A percentile compares a stretch with the other conserved stretches of the same genome.
These are phyloP conservation scores for Eurosta solidaginis DNA, from an alignment of 1,140 invertebrate genomes.

Conservation along the genomic window DNA sequence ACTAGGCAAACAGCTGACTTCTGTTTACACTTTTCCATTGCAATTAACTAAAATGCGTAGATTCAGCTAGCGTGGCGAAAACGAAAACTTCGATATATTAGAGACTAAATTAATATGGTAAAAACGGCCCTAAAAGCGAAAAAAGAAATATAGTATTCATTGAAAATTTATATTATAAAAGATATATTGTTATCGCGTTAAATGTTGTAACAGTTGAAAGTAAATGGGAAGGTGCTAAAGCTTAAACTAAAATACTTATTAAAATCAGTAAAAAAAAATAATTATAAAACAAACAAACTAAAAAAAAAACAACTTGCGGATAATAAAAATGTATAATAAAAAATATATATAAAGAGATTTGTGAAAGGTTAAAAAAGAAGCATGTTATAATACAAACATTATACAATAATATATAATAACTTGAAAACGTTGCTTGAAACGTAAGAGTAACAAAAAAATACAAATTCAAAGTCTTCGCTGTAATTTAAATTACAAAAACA, in stretches of 20 bases:
- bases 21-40: no score
- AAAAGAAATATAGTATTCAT: no score
- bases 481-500: slow-evolving; percentile 14
- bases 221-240: background rate
- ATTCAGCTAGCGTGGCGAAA: no score
- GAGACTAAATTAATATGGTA: no score
- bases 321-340: background rate
- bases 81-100: no score
- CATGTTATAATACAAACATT: background rate
- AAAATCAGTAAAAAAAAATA: background rate
- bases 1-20: no score
- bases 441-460: background rate
- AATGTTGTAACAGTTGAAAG: background rate
- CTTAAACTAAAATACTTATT: background rate
- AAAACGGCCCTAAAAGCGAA: no score
- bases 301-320: no score
- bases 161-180: no score
- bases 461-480: slow-evolving; percentile 13
- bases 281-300: background rate
- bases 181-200: background rate
- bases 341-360: background rate
- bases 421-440: no score
- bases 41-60: no score
- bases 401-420: background rate
- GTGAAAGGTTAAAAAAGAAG: background rate